These are phyloP conservation scores for Amyelois transitella DNA, from an alignment of 1,140 invertebrate genomes.

Conservation along the genomic window DNA sequence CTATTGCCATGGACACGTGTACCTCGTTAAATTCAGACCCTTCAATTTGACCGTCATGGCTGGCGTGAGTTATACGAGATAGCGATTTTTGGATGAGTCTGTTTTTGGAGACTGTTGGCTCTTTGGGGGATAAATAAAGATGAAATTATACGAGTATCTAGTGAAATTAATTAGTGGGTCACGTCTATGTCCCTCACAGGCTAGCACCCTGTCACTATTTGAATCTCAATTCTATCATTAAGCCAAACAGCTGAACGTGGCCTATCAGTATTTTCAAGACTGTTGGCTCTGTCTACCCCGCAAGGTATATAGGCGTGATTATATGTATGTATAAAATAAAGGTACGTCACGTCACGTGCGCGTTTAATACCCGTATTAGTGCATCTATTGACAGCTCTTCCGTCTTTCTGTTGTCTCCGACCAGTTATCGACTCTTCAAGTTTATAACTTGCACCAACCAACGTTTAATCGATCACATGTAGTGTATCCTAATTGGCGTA, in stretches of 20 bases:
- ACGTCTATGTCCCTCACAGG: too few species aligned
- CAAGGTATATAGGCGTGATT: too few species aligned
- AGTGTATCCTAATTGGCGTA: slow-evolving; percentile 4
- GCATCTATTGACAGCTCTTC: too few species aligned
- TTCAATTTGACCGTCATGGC: slow-evolving; percentile 17
- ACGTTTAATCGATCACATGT: slow-evolving; percentile 3
- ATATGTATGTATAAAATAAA: neutral
- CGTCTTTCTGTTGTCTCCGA: neutral
- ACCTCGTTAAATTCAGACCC: slow-evolving; percentile 39
- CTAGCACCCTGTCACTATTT: too few species aligned
- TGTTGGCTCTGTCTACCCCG: too few species aligned
- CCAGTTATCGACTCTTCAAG: neutral
- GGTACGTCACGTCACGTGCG: neutral
- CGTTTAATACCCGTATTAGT: too few species aligned
- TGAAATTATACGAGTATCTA: too few species aligned
- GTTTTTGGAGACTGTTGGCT: neutral
- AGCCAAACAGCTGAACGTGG: too few species aligned
- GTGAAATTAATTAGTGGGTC: too few species aligned
- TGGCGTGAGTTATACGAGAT: slow-evolving; percentile 8
- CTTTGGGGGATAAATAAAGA: too few species aligned
- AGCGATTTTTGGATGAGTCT: slow-evolving; percentile 4
- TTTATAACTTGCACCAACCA: neutral
- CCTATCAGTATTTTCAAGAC: too few species aligned
- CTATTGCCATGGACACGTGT: slow-evolving; percentile 35
- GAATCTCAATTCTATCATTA: too few species aligned